Evolutionary conservation across 2,797 vertebrate species (phyloP), one percentile per base, ranked within the genome.

Genomic region (Moxostoma hubbsi): DNA sequence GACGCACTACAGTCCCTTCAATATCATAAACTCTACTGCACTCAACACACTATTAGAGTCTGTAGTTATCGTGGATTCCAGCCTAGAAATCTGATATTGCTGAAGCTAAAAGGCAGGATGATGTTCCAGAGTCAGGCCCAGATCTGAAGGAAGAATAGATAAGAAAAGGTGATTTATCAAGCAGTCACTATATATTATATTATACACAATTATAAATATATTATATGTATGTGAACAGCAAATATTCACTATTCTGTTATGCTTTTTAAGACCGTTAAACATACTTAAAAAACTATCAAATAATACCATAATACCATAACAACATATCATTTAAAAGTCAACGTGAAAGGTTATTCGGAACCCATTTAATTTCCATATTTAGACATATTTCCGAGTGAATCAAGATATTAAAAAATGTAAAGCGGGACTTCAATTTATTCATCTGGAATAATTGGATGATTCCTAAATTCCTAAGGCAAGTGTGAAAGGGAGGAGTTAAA

Each of bases 81-180:
- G 54, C 46, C 63, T 6, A 69, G 68, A 62, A 46, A 79, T 73
- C 36, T 51, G 47, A 65, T 18, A 68, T 45, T 16, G 46, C 43
- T 15, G 11, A 66, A 53, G 18, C 36, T n/a, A n/a, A 47, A 57
- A 64, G 24, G 58, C 61, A n/a, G 45, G 81, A 76, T 15, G 63
- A 50, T 55, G 57, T 24, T 71, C 67, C 79, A 78, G 85, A 77
- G 68, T 96, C 91, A 99, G 83, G 97, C 98, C 98, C 98, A 99
- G 89, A 98, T 93, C 98, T 99, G 93, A 6, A 83, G 78, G 84
- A 81, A 78, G 50, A 12, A 86, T 81, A 77, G 43, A 24, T 13
- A 64, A 49, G 16, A 47, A 55, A 18, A 55, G 45, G 46, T 9
- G 15, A 12, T 36, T 64, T 24, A 24, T 1, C 24, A 24, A 24